Conservation (phyloP, 2,113 vertebrate genomes). For the Urocynchramus pylzowi region DNA sequence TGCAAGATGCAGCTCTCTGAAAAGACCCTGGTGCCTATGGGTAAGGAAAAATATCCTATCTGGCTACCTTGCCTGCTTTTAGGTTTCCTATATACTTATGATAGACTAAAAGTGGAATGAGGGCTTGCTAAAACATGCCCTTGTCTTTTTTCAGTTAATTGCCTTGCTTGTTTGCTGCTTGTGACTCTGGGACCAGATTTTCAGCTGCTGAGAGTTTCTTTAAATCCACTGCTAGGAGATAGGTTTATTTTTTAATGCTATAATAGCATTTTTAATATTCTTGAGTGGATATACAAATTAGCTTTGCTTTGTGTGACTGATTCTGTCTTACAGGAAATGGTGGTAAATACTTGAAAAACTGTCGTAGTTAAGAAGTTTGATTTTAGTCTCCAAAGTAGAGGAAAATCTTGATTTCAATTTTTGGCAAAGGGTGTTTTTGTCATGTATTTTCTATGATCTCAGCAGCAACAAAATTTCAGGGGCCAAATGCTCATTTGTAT, state of each 20-base stretch:
- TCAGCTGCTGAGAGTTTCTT: background rate
- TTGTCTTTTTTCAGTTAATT: background rate
- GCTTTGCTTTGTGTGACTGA: background rate
- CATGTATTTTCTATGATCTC: background rate
- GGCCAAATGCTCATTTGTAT: background rate
- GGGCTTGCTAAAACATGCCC: background rate
- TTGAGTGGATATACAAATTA: background rate
- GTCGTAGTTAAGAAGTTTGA: background rate
- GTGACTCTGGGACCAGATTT: background rate
- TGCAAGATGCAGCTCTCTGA: background rate
- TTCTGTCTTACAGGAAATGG: background rate
- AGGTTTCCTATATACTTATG: background rate
- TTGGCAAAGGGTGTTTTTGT: background rate
- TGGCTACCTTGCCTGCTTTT: background rate
- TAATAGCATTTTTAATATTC: conserved; percentile 3
- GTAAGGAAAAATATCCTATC: conserved; percentile 63
- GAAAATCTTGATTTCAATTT: background rate
- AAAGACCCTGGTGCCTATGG: conserved; percentile 22
- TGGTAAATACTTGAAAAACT: background rate
- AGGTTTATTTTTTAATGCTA: background rate
- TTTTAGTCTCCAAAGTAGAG: background rate
- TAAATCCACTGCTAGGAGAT: background rate
- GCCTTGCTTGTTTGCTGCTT: background rate
- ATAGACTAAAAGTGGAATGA: background rate
- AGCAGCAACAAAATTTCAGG: background rate